These are phyloP conservation scores for Hepsetus odoe DNA, from an alignment of 2,113 vertebrate genomes.

Conservation along the genomic window DNA sequence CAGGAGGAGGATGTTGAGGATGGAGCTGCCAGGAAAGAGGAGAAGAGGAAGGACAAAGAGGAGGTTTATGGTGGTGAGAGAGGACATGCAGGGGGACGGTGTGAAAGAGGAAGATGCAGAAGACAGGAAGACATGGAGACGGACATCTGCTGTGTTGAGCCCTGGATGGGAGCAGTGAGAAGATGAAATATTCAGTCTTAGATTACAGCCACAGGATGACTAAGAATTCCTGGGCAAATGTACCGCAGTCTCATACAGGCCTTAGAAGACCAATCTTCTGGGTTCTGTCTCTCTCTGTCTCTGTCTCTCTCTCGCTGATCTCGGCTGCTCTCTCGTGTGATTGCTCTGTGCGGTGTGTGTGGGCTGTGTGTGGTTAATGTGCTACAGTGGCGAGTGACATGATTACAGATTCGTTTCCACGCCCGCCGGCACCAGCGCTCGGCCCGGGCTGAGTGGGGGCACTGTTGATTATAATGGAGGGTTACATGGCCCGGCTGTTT, in stretches of 20 bases:
- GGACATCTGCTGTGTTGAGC: too few relatives aligned
- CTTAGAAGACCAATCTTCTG: conserved; percentile 2
- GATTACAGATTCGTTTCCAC: conserved; percentile 49
- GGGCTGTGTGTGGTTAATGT: conserved; percentile 8
- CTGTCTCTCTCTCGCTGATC: not conserved
- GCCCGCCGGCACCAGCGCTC: conserved; percentile 34
- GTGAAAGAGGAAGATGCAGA: too few relatives aligned
- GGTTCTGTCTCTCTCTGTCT: not conserved
- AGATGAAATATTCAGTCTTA: too few relatives aligned
- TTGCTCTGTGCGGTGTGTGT: conserved; percentile 22
- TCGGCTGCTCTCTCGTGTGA: conserved; percentile 15
- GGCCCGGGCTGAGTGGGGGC: conserved; percentile 44
- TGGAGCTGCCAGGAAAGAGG: too few relatives aligned
- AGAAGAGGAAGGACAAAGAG: too few relatives aligned
- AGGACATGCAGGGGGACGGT: too few relatives aligned
- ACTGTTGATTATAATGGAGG: conserved; percentile 55
- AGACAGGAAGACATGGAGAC: too few relatives aligned
- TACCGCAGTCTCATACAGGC: not conserved
- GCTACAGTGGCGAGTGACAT: conserved; percentile 33
- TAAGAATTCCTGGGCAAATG: too few relatives aligned
- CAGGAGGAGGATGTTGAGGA: too few relatives aligned
- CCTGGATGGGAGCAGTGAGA: too few relatives aligned
- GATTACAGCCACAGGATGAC: too few relatives aligned
- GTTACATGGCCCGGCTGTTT: conserved; percentile 50
- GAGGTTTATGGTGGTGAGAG: too few relatives aligned